These are phyloP conservation scores for Tipula unca DNA, from an alignment of 2,888 invertebrate genomes.

Conservation along the genomic window DNA sequence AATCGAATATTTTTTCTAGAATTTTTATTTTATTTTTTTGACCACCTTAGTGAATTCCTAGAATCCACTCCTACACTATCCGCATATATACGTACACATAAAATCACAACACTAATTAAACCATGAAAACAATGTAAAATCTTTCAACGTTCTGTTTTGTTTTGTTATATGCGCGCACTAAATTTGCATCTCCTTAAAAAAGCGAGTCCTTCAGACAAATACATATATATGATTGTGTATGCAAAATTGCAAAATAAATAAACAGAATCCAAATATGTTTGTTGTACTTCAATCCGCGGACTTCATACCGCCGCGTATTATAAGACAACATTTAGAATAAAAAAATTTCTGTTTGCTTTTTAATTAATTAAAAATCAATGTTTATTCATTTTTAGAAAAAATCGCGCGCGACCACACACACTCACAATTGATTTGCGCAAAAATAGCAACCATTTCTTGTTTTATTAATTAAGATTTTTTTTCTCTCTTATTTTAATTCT, in stretches of 20 bases:
- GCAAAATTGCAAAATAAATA: neutral
- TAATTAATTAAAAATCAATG: neutral
- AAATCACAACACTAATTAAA: neutral
- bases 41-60: neutral
- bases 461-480: neutral
- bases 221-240: neutral
- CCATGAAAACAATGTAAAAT: neutral
- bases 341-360: neutral
- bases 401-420: conserved; percentile 8
- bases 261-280: neutral
- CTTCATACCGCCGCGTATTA: neutral
- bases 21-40: neutral
- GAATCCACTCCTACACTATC: neutral
- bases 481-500: neutral
- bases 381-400: neutral
- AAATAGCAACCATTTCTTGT: neutral
- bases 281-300: neutral
- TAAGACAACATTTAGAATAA: neutral
- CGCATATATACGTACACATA: neutral
- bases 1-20: neutral
- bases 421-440: neutral
- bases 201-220: neutral
- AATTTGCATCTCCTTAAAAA: neutral
- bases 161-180: neutral
- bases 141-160: neutral